A percentile compares a stretch with the other conserved stretches of the same genome.
Conservation (phyloP, 2,888 invertebrate genomes). For the Pseudococcus viburni region DNA sequence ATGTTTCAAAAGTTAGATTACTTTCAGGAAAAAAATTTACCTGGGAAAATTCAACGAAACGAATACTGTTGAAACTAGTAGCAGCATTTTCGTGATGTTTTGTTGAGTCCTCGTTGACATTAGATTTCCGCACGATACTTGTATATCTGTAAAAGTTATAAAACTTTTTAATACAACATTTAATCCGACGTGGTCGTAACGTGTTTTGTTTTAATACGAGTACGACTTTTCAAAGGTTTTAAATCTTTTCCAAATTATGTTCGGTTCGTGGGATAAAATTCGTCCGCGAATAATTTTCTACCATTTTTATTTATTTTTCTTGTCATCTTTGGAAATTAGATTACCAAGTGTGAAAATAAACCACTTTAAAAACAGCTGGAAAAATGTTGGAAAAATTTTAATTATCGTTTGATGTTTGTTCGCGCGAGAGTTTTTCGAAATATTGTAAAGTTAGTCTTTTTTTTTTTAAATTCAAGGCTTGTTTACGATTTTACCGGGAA, state of each 20-base stretch:
- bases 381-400: not conserved
- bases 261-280: not conserved
- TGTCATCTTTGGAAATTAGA: not conserved
- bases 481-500: not conserved
- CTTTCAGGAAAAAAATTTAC: slow-evolving; percentile 70
- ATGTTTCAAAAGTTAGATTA: not conserved
- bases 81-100: slow-evolving; percentile 78
- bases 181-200: not conserved
- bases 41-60: slow-evolving; percentile 78
- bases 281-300: not conserved
- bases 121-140: slow-evolving; percentile 72
- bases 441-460: not conserved
- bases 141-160: slow-evolving; percentile 67
- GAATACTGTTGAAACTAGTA: slow-evolving; percentile 79
- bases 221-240: slow-evolving; percentile 23
- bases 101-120: slow-evolving; percentile 74
- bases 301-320: not conserved
- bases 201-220: not conserved
- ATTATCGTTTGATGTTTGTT: slow-evolving; percentile 22
- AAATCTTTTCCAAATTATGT: not conserved
- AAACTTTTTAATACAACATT: not conserved
- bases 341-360: not conserved
- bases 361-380: not conserved
- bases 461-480: not conserved
- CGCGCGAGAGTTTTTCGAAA: not conserved